Base-by-base conservation (phyloP, 2,888 invertebrate genomes). In the Cryptus viduatorius region DNA sequence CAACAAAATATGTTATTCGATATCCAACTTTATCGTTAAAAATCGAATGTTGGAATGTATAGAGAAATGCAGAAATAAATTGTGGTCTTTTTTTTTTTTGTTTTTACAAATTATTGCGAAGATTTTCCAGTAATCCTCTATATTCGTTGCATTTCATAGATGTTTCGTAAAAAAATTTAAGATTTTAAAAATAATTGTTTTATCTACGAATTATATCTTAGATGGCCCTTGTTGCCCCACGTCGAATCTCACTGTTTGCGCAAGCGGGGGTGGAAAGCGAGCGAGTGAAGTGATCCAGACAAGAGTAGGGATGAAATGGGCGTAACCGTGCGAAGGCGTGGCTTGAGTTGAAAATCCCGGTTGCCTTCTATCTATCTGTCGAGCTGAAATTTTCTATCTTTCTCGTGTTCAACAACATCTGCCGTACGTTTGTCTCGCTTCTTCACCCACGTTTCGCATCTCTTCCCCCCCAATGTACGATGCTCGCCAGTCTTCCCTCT, bases 301-400 rank as follows among this genome's bases (percentile, higher is more conserved):
- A 86, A 84, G 89, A 88, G 89, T 87, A 72, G 85, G 86, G 83
- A 79, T 85, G 79, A 82, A 82, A 73, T 80, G 79, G 87, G 87
- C 86, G 87, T 85, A 77, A 65, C 56, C 50, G 14, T 68, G n/a
- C 71, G 64, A 85, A 80, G 92, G 92, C 92, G 92, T 91, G 88
- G 90, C 86, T 87, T 88, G 81, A 73, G 81, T 89, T 87, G 91
- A 89, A 92, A 92, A 92, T 92, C 92, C 92, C 90, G 87, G 90
- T 88, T 77, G 88, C 86, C 85, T 85, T 81, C 82, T 86, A 80
- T 88, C 84, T 86, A 86, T 87, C 67, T 48, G 73, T 80, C 68
- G 67, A 29, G 24, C 68, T 16, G 31, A 50, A 16, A 48, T 37
- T 3, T 37, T 50, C 53, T 7, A 19, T 68, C 76, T 81, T 77